A percentile compares a stretch with the other conserved stretches of the same genome.
phyloP scores from a whole-genome alignment of 2,888 invertebrate genomes.

The Macrosiphum euphorbiae region DNA sequence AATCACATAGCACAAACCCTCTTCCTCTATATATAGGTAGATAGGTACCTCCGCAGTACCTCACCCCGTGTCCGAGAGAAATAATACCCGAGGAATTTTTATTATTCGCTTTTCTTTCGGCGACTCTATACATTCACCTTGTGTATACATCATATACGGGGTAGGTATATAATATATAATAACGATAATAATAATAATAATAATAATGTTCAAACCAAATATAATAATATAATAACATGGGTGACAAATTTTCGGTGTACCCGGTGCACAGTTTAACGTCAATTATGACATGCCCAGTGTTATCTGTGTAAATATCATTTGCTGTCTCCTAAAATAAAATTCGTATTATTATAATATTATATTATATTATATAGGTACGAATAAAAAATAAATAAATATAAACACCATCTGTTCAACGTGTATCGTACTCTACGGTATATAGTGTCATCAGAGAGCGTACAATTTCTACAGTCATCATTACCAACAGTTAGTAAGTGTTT shows the following conservation, averaged over 20 bases:
- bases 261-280: constrained; percentile 55
- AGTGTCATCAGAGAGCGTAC: not conserved
- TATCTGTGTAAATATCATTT: constrained; percentile 62
- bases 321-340: constrained; percentile 29
- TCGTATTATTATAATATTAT: not conserved
- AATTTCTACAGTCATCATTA: not conserved
- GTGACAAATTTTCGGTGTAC: constrained; percentile 51
- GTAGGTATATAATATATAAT: not conserved
- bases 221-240: constrained; percentile 51
- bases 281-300: constrained; percentile 55
- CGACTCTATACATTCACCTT: constrained; percentile 2
- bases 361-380: not conserved
- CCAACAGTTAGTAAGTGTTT: not conserved
- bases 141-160: not conserved
- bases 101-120: constrained; percentile 52
- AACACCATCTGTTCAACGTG: not conserved
- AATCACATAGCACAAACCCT: constrained; percentile 23
- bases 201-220: constrained; percentile 43
- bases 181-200: constrained; percentile 38
- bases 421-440: not conserved
- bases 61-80: constrained; percentile 24
- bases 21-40: not conserved
- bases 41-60: not conserved
- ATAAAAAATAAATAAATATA: constrained; percentile 34
- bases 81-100: constrained; percentile 60